Conservation (phyloP, 1,140 invertebrate species). For the Grapholita molesta region DNA sequence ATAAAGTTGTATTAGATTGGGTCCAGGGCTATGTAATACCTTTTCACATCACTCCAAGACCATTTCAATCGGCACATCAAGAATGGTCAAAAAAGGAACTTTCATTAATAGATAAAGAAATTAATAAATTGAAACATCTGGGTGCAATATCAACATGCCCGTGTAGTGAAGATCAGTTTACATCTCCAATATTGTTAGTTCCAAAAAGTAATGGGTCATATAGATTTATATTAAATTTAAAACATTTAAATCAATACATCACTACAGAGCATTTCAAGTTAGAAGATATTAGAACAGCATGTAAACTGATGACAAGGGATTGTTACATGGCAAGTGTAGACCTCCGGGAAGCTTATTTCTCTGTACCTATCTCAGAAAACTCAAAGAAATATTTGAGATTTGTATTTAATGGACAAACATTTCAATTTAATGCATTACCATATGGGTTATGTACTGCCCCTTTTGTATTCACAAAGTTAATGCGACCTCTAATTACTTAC, state of each 20-base stretch:
- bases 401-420: background rate
- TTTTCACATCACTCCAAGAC: background rate
- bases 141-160: background rate
- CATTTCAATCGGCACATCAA: background rate
- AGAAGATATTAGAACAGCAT: background rate
- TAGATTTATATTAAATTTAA: no score
- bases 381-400: background rate
- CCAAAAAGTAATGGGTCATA: background rate
- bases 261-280: background rate
- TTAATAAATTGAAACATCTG: background rate
- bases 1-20: background rate
- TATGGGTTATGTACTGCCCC: background rate
- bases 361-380: background rate
- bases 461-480: background rate
- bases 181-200: background rate
- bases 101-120: background rate
- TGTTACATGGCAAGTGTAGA: background rate
- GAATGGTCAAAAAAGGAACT: background rate
- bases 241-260: background rate
- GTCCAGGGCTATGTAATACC: background rate
- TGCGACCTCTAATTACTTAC: background rate
- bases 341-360: background rate
- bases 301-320: background rate
- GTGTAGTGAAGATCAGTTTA: background rate
- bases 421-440: background rate